Evolutionary conservation across 2,113 vertebrate species (phyloP), one percentile per base, ranked within the genome.

Genomic region (Dolichallabes microphthalmus): DNA sequence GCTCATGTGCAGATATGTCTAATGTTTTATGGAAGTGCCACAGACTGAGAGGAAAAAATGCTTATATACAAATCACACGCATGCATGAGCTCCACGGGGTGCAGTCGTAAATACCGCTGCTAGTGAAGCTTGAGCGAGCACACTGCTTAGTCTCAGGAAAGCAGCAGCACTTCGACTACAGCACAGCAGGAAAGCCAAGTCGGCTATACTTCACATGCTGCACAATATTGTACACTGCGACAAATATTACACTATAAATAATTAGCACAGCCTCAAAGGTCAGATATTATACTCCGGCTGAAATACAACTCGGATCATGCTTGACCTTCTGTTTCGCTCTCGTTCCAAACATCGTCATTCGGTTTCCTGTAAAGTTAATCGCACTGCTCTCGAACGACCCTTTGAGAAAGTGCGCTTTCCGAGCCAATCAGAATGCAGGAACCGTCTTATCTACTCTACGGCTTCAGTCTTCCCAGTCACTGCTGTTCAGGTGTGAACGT

Each of bases 1-100:
- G 84, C 53, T 71, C 27, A n/a, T 32, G 20, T 82, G 8, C 69
- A 76, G 85, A 66, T 57, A 68, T 15, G 25, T 2, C 25, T 45
- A 82, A 77, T 58, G 57, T 60, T 25, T 64, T 68, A 55, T 9
- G 20, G 4, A 8, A 53, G 57, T 50, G 85, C 32, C 27, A 58
- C 35, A 50, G 57, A n/a, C 19, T 10, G 27, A 85, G 13, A 64
- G 20, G 45, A 45, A 64, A 14, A 78, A 22, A 84, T 17, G 19
- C 17, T 20, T 78, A 20, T 78, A 35, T 78, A 58, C 27, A 78
- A 78, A 78, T 78, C 55, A 55, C 53, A 30, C 55, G 27, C 55
- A 58, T 58, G 27, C 76, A 13, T 35, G 75, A n/a, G 8, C 75
- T 57, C 75, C 52, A 32, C 15, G 17, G 15, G 20, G 27, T n/a